Base-by-base conservation (phyloP, 2,113 vertebrate species). In the Microcebus murinus region DNA sequence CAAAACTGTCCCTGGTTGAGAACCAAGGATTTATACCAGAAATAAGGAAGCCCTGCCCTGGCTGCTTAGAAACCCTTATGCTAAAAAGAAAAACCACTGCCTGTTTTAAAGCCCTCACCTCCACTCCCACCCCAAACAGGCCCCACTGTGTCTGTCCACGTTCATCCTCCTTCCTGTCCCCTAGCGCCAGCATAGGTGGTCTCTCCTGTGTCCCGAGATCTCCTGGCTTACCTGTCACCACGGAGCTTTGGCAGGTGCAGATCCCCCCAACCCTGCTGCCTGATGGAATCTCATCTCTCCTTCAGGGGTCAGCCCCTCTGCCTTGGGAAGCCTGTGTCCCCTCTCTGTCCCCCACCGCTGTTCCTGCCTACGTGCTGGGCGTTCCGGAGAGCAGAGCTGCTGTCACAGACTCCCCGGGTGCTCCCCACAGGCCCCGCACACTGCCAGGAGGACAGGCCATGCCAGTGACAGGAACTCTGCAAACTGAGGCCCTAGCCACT, bases 331-430 rank as follows among this genome's bases (percentile, higher is more conserved):
- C 55, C 25, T 27, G 10, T 31, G 14, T n/a, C 7, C n/a, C 3
- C 6, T 3, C 39, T 48, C 34, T 45, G 20, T 14, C 27, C 27
- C 36, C 17, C 70, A 1, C 12, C 18, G 77, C 39, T 6, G 10
- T 21, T 3, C 55, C 57, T 63, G 34, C 5, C 23, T 15, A 6
- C 50, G 17, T 6, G 21, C 29, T 45, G 20, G 23, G 25, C 5
- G 31, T 48, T 71, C 42, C 36, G 13, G 11, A 82, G 45, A 67
- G 73, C 89, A 87, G 57, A 84, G 50, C 71, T 25, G 34, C 48
- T 31, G 0, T 42, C 71, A 9, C 65, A 76, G 36, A 14, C 36
- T 74, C n/a, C 42, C 77, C 1, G 0, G 1, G 25, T 10, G 11
- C 68, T 27, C 12, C 4, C 36, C 93, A 8, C 17, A 3, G 36